phyloP scores from a whole-genome alignment of 2,888 invertebrate species.

The Agrochola lota region DNA sequence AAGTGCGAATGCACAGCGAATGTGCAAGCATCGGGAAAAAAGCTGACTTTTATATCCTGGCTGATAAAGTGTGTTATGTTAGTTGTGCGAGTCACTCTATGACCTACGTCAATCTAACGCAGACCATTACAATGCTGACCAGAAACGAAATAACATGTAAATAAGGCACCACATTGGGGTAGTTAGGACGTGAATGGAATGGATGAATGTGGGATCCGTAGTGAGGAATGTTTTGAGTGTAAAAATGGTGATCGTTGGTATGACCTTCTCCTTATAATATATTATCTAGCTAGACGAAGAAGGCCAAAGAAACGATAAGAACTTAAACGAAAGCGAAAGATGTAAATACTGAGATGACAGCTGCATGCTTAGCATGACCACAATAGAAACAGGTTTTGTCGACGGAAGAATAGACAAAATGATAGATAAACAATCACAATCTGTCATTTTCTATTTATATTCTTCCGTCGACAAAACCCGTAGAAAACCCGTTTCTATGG shows the following conservation, averaged over 20 bases:
- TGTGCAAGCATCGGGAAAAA: slow-evolving; percentile 37
- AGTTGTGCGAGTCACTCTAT: slow-evolving; percentile 29
- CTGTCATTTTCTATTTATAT: too few species aligned
- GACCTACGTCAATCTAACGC: neutral
- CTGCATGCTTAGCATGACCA: too few species aligned
- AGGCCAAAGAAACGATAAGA: neutral
- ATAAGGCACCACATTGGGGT: neutral
- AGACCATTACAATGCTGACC: neutral
- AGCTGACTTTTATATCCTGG: slow-evolving; percentile 15
- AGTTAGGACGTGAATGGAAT: neutral
- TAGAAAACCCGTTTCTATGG: too few species aligned
- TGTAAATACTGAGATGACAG: too few species aligned
- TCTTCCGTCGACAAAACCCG: too few species aligned
- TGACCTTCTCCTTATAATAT: neutral
- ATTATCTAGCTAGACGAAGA: neutral
- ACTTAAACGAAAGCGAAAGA: neutral
- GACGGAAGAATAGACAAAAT: too few species aligned
- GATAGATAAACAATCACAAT: too few species aligned
- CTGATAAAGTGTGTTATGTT: neutral
- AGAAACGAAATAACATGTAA: neutral
- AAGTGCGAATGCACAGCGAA: slow-evolving; percentile 35
- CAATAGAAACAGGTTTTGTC: too few species aligned
- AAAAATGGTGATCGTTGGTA: neutral
- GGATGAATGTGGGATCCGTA: neutral
- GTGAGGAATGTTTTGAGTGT: neutral